Evolutionary conservation across 1,140 invertebrate genomes (phyloP).

Genomic region (Mycetomoellerius zeteki): DNA sequence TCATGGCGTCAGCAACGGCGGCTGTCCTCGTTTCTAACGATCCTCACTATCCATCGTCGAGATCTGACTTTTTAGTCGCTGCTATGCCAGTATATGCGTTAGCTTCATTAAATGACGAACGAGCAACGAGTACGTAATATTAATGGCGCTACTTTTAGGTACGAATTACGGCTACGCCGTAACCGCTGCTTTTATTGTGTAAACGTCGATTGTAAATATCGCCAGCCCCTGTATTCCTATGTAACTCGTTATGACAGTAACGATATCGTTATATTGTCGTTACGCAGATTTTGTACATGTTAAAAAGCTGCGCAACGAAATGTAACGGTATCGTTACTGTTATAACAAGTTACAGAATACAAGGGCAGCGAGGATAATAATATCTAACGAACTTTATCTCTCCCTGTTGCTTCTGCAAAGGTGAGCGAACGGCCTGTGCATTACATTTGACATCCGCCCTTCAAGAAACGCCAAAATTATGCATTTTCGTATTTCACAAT

Average conservation of each 20-base stretch:
- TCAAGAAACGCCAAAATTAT: neutral
- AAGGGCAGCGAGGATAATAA: no score
- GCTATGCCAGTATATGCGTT: neutral
- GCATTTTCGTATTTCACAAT: neutral
- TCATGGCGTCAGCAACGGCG: neutral
- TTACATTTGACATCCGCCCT: conserved; percentile 12
- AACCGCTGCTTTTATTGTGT: conserved; percentile 51
- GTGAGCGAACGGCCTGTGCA: neutral
- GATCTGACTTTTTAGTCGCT: conserved; percentile 49
- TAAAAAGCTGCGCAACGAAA: no score
- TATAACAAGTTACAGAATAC: no score
- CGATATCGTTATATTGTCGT: no score
- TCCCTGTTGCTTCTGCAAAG: conserved; percentile 1
- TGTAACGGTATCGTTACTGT: no score
- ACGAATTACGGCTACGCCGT: conserved; percentile 38
- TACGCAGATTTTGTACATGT: no score
- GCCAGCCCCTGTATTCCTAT: no score
- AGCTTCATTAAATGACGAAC: conserved; percentile 61
- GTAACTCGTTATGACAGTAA: no score
- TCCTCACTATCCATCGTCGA: conserved; percentile 56
- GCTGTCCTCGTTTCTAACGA: conserved; percentile 45
- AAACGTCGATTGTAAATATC: conserved; percentile 37
- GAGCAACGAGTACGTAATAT: conserved; percentile 46
- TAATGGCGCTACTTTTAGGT: conserved; percentile 65
- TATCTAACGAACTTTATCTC: conserved; percentile 18